phyloP scores from a whole-genome alignment of 2,797 vertebrate genomes.

The Danio jaintianensis region DNA sequence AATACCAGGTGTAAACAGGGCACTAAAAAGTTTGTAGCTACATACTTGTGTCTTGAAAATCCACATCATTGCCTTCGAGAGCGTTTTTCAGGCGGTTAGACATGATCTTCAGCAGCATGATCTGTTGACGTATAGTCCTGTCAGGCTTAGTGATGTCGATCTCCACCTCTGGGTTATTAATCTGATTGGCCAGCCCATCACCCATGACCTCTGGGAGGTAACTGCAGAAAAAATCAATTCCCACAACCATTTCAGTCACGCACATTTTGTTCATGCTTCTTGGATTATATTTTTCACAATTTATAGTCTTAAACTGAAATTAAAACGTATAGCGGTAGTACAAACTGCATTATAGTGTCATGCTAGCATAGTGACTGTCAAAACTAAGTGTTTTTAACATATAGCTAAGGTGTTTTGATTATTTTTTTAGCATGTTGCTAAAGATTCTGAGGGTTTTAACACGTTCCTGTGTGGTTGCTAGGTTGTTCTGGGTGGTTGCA shows the following conservation, averaged over 20 bases:
- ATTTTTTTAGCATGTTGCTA: neutral
- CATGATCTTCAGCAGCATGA: constrained; percentile 98
- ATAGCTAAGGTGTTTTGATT: neutral
- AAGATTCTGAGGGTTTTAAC: neutral
- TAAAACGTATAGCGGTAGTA: neutral
- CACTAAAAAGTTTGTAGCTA: neutral
- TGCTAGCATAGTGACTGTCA: neutral
- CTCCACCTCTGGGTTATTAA: constrained; percentile 97
- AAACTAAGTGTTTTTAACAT: neutral
- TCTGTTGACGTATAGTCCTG: constrained; percentile 94
- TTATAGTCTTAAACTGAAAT: neutral
- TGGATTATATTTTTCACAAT: neutral
- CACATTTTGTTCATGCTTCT: neutral
- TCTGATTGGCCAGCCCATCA: constrained; percentile 93
- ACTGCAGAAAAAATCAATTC: constrained; percentile 69
- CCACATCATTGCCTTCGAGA: constrained; percentile 90
- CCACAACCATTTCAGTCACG: constrained; percentile 12
- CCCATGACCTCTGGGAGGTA: constrained; percentile 96
- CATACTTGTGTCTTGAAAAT: constrained; percentile 83
- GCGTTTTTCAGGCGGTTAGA: constrained; percentile 92
- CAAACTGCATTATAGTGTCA: neutral
- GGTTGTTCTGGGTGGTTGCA: neutral
- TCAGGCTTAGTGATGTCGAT: constrained; percentile 98
- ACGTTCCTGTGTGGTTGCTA: constrained; percentile 1
- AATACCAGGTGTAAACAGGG: too few relatives aligned